Evolutionary conservation across 2,113 vertebrate genomes (phyloP).

Genomic region (Machaerirhynchus nigripectus): DNA sequence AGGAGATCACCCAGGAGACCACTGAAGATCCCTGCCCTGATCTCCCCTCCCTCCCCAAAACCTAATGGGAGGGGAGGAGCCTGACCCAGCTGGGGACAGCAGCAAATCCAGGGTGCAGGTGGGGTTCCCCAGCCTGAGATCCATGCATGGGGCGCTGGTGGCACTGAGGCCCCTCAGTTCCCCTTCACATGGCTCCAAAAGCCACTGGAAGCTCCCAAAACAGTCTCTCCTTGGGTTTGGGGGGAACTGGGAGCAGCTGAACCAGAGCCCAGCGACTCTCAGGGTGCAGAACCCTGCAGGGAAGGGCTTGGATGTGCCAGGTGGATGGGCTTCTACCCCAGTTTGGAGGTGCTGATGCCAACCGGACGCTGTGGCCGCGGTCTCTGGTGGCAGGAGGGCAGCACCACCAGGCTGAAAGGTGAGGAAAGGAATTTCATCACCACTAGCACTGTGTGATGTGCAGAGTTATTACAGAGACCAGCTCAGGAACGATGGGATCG

Average conservation of each 20-base stretch:
- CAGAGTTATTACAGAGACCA: background rate
- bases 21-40: background rate
- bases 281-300: background rate
- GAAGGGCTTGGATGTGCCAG: background rate
- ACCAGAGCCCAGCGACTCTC: background rate
- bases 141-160: background rate
- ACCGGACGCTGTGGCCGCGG: background rate
- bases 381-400: background rate
- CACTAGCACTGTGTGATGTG: background rate
- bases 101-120: background rate
- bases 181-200: background rate
- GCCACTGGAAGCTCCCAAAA: background rate
- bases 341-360: background rate
- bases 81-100: background rate
- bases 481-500: background rate
- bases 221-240: background rate
- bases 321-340: background rate
- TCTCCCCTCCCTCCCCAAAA: background rate
- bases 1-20: background rate
- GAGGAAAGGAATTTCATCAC: background rate
- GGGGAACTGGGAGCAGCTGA: background rate
- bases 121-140: background rate
- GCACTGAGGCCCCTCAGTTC: background rate
- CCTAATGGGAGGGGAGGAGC: background rate
- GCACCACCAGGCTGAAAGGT: background rate